A percentile compares a stretch with the other conserved stretches of the same genome.
Evolutionary conservation across 2,888 invertebrate species (phyloP).

Genomic region (Tineola bisselliella): DNA sequence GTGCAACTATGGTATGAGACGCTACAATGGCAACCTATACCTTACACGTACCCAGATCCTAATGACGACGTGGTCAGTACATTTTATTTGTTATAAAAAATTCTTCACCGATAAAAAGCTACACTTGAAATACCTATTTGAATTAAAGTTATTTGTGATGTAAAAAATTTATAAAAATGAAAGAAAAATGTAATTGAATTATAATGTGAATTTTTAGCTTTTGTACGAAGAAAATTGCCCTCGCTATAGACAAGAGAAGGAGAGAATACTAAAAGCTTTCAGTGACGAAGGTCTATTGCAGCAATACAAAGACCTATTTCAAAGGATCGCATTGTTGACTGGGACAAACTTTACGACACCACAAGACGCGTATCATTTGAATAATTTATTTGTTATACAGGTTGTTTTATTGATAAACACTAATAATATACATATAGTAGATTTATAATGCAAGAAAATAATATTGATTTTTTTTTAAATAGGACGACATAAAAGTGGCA

Average conservation of each 20-base stretch:
- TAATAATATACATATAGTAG: not conserved
- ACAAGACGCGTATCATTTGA: constrained; percentile 52
- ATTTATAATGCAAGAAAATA: not conserved
- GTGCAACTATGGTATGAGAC: constrained; percentile 57
- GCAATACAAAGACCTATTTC: constrained; percentile 52
- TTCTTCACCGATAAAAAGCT: no score
- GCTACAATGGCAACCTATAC: constrained; percentile 71
- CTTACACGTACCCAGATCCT: constrained; percentile 53
- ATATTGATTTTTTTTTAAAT: constrained; percentile 12
- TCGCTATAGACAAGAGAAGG: constrained; percentile 52
- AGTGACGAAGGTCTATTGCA: constrained; percentile 46
- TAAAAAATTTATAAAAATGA: no score
- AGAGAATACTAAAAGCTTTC: constrained; percentile 47
- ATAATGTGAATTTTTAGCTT: constrained; percentile 32
- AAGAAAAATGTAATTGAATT: no score
- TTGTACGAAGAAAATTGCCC: constrained; percentile 59
- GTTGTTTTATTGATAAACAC: constrained; percentile 24
- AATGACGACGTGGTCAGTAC: constrained; percentile 29
- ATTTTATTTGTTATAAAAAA: no score
- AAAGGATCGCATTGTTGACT: constrained; percentile 55
- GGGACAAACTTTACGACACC: constrained; percentile 59
- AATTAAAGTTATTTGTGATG: no score
- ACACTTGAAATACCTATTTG: no score
- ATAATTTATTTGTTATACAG: constrained; percentile 59
- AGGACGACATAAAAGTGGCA: constrained; percentile 59